These are phyloP conservation scores for Xylophagus ater DNA, from an alignment of 2,888 invertebrate species.

Conservation along the genomic window DNA sequence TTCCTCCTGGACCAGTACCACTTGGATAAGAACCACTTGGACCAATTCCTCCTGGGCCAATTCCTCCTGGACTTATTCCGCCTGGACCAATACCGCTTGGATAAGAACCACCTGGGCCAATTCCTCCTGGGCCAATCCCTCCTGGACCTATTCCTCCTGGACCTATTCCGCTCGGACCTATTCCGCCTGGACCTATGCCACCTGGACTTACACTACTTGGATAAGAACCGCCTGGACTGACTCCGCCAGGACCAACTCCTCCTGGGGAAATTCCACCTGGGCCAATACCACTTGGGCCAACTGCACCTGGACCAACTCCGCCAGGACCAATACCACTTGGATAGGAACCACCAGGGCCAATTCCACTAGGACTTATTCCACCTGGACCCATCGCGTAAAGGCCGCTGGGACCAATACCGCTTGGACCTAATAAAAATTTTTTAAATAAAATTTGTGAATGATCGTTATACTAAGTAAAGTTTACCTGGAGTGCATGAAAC, in stretches of 20 bases:
- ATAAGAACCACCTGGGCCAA: conserved; percentile 6
- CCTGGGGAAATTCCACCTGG: not conserved
- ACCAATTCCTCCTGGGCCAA: conserved; percentile 12
- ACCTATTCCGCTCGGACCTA: conserved; percentile 8
- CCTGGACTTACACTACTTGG: conserved; percentile 14
- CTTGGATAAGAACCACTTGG: conserved; percentile 2
- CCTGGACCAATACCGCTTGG: conserved; percentile 24
- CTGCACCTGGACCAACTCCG: not conserved
- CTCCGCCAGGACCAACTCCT: conserved; percentile 8
- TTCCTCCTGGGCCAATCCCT: conserved; percentile 12
- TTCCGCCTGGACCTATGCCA: conserved; percentile 16
- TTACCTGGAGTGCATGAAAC: too few relatives aligned
- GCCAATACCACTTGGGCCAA: conserved; percentile 5
- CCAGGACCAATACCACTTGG: not conserved
- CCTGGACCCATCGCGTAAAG: not conserved
- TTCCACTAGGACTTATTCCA: not conserved
- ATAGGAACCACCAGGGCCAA: not conserved
- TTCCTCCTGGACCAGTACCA: conserved; percentile 10
- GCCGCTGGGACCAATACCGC: not conserved
- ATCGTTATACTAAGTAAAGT: too few relatives aligned
- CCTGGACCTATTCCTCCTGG: conserved; percentile 10
- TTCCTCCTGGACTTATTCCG: conserved; percentile 6
- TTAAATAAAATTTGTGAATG: too few relatives aligned
- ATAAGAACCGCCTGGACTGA: conserved; percentile 10
- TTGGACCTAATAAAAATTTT: too few relatives aligned